Conservation (phyloP, 2,113 vertebrate species). For the Triplophysa rosa region DNA sequence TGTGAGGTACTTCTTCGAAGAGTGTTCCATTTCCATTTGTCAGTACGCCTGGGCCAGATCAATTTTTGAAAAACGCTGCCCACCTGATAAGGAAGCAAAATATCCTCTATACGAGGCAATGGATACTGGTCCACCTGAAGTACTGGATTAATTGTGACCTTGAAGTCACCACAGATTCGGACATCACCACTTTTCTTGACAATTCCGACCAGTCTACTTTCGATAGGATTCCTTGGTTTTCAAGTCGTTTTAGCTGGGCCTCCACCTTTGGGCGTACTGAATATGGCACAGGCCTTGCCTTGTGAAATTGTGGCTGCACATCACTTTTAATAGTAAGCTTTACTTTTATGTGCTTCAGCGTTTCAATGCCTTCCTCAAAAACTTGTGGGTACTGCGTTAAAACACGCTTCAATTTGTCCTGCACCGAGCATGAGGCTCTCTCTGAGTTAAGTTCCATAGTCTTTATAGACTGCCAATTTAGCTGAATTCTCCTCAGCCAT, state of each 20-base stretch:
- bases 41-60: constrained; percentile 21
- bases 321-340: neutral
- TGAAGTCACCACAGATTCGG: neutral
- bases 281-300: neutral
- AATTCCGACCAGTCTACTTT: neutral
- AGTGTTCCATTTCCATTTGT: constrained; percentile 44
- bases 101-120: constrained; percentile 24
- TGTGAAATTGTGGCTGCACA: neutral
- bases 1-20: constrained; percentile 20
- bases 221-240: neutral
- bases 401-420: neutral
- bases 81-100: constrained; percentile 14
- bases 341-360: neutral
- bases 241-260: neutral
- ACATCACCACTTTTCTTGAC: neutral
- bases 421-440: neutral
- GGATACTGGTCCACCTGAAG: constrained; percentile 1
- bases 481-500: neutral
- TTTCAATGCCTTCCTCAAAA: constrained; percentile 1
- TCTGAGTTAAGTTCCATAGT: neutral
- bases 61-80: constrained; percentile 26
- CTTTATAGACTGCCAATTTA: neutral
- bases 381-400: neutral
- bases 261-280: neutral
- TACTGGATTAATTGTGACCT: constrained; percentile 8